Evolutionary conservation across 2,113 vertebrate genomes (phyloP), one percentile per base, ranked within the genome.

Genomic region (Varanus salvator): DNA sequence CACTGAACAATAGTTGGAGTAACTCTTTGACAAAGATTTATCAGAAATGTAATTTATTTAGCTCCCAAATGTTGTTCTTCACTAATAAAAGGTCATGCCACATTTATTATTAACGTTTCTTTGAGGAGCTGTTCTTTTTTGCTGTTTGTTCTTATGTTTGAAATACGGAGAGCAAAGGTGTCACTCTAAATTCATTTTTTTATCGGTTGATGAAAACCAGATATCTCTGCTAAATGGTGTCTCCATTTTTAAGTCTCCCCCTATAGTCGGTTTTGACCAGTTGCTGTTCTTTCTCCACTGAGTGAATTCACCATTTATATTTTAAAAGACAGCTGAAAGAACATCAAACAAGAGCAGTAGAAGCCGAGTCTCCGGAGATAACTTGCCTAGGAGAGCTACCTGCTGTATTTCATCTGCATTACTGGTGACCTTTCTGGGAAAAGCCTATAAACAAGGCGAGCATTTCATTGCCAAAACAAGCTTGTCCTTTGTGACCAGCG

Each of bases 81-180:
- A 89, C 89, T 12, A 90, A 44, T 50, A 82, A 90, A 64, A 52
- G 5, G 25, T 44, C 52, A 84, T 2, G 8, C 76, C 17, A 80
- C 48, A 64, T 29, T 95, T 94, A 34, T 89, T 76, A 90, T 80
- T 66, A 82, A 75, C 19, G 25, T 76, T 93, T 27, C 90, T 94
- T 80, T 17, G 25, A 31, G 64, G 6, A 14, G 38, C 7, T 48
- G 44, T 48, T 29, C 17, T n/a, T 75, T 44, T 90, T 66, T 76
- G 34, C 68, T 94, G 44, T 91, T 91, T 80, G 6, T 74, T 91
- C 3, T 90, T 1, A 0, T 14, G 0, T 82, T 93, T 89, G 84
- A 84, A 86, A 89, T 90, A n/a, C 14, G 66, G 7, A 0, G 1
- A 89, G 52, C 75, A 92, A 92, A 91, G 82, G 0, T 76, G 3